Base-by-base conservation (phyloP, 2,113 vertebrate genomes). In the Hyaena hyaena region DNA sequence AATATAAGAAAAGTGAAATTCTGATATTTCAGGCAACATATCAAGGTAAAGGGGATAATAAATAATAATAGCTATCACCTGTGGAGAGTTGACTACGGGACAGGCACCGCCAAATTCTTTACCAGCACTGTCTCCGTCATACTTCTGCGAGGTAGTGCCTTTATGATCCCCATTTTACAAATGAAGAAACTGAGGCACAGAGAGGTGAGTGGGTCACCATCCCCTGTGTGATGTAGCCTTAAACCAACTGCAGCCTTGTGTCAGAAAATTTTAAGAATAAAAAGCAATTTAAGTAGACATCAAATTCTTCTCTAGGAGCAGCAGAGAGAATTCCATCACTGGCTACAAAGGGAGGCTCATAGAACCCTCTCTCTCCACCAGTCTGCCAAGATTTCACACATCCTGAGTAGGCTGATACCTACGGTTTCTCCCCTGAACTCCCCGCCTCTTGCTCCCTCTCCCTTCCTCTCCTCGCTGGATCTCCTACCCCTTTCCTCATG, bases 361-460 rank as follows among this genome's bases (percentile, higher is more conserved):
- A 26, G 11, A 35, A 55, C n/a, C 12, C 26, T 2, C 0, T 84
- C n/a, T 65, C 23, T 35, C 17, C 12, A 35, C 58, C 69, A 48
- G 45, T 63, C 28, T 43, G 15, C 63, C 10, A 45, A 63, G 43
- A 73, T 33, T n/a, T 53, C 28, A 73, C 16, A 58, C 45, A 45
- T 19, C 48, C 12, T 31, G 33, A 63, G 26, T 0, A 0, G 19
- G 50, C 39, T 61, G 15, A 28, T n/a, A 85, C 43, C 10, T 48
- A 26, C 17, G 28, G 11, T 19, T 84, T 45, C 24, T n/a, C 19
- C n/a, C 43, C 76, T 16, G 53, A 28, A n/a, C 45, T 45, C 45
- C 8, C 14, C n/a, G 12, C 45, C 7, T 0, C 8, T 14, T 12
- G 11, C 21, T 11, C 2, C 3, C 50, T 3, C 5, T 3, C 15